phyloP scores from a whole-genome alignment of 2,113 vertebrate species.

The Morone saxatilis region DNA sequence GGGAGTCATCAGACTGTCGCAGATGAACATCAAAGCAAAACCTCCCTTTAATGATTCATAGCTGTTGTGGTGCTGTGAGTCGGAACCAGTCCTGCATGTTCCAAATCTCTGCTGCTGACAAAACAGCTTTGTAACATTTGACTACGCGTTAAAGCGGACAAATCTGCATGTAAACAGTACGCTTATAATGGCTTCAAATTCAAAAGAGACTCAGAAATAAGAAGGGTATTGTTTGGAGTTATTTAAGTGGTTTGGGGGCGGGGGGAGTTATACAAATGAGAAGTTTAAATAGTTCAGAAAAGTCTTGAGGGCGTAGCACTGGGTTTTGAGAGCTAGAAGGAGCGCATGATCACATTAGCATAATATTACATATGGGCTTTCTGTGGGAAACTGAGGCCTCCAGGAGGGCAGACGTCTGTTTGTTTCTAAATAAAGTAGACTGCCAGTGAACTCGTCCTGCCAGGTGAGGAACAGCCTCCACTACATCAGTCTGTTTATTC shows the following conservation, averaged over 20 bases:
- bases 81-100: constrained; percentile 4
- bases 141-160: constrained; percentile 21
- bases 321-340: constrained; percentile 31
- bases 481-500: background rate
- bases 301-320: background rate
- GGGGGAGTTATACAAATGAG: constrained; percentile 39
- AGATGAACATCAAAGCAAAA: constrained; percentile 71
- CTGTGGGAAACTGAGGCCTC: constrained; percentile 25
- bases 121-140: constrained; percentile 43
- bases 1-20: constrained; percentile 50
- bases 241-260: constrained; percentile 7
- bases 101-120: constrained; percentile 22
- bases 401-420: constrained; percentile 45
- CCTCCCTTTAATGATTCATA: constrained; percentile 63
- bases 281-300: constrained; percentile 37
- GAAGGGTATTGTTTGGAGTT: background rate
- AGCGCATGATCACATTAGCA: constrained; percentile 36
- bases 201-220: constrained; percentile 34
- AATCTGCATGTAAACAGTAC: constrained; percentile 1
- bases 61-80: background rate
- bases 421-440: constrained; percentile 49
- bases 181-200: background rate
- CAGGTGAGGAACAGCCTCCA: constrained; percentile 6
- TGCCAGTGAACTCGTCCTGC: constrained; percentile 7
- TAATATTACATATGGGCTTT: constrained; percentile 26